These are phyloP conservation scores for Phacellophora camtschatica DNA, from an alignment of 30 jellyfish, hydroid and myxozoan genomes.

Conservation along the genomic window DNA sequence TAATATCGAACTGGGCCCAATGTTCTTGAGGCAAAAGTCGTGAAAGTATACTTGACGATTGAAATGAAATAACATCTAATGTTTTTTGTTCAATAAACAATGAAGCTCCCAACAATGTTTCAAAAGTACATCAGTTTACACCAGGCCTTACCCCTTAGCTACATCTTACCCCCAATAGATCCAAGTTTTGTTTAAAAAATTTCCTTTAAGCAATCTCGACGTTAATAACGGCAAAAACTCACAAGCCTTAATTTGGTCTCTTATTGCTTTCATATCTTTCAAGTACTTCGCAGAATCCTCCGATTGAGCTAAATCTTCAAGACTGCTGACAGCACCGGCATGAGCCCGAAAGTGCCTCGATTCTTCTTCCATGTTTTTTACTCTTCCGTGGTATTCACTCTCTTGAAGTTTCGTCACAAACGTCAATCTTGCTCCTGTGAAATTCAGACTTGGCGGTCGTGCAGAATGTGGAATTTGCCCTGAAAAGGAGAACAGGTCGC, in stretches of 20 bases:
- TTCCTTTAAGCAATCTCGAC: background rate
- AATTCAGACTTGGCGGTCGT: conserved; percentile 93
- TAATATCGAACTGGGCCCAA: too few species aligned
- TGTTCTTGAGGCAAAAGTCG: too few species aligned
- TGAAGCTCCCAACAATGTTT: too few species aligned
- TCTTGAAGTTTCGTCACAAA: conserved; percentile 75
- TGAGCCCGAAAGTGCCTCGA: conserved; percentile 54
- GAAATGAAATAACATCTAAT: too few species aligned
- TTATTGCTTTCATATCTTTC: conserved; percentile 28
- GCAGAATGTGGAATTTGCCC: conserved; percentile 97
- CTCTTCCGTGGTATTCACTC: conserved; percentile 69
- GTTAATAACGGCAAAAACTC: background rate
- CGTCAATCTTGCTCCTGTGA: conserved; percentile 88
- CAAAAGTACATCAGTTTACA: too few species aligned
- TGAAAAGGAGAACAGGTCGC: conserved; percentile 7
- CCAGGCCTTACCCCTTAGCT: too few species aligned
- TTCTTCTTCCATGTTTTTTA: conserved; percentile 74
- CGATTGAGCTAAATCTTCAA: conserved; percentile 19
- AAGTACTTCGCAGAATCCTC: conserved; percentile 30
- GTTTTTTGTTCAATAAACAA: too few species aligned
- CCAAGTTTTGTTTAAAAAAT: too few species aligned
- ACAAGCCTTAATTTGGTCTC: conserved; percentile 26
- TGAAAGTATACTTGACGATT: too few species aligned
- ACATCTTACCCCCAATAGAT: too few species aligned
- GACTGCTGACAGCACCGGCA: conserved; percentile 40